Base-by-base conservation (phyloP, 2,113 vertebrate species). In the Tragelaphus strepsiceros region DNA sequence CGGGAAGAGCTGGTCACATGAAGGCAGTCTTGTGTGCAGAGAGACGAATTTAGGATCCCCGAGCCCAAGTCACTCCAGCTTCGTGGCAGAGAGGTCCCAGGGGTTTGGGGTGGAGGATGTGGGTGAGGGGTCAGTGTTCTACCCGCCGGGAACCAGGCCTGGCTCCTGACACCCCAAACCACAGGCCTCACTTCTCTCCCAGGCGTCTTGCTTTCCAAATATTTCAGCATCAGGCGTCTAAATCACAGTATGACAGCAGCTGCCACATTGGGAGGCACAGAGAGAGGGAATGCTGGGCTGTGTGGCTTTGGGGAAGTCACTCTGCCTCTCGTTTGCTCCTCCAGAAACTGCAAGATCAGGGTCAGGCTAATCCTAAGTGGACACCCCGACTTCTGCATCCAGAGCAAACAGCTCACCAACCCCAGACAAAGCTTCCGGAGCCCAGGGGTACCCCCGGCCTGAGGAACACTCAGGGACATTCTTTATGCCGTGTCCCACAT, bases 281-380 rank as follows among this genome's bases (percentile, higher is more conserved):
- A 80, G 43, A 30, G 26, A 80, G 26, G 77, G 77, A 30, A 49
- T 12, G 14, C 81, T 28, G 15, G n/a, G 80, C 92, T 93, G 26
- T 39, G 88, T 28, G 28, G 24, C 82, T 92, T 19, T 9, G 16
- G 74, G 17, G 58, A 92, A 43, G 22, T 49, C 30, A 3, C 77
- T 46, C 16, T 2, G 81, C 53, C 88, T 62, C 90, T 30, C 80
- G 1, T 39, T 56, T 35, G 59, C 64, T 74, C 59, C 39, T 87
- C 67, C 14, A 21, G 4, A 51, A 46, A 32, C 7, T 0, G 81
- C 26, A 7, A 49, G 6, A 7, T 22, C 0, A 1, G 35, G 32
- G 54, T n/a, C 30, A 9, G 28, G 28, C 17, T 17, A 46, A 17
- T 16, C 5, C 0, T n/a, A 4, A 0, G 19, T 4, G 32, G 28